Base-by-base conservation (phyloP, 2,888 invertebrate species). In the Sipha maydis region DNA sequence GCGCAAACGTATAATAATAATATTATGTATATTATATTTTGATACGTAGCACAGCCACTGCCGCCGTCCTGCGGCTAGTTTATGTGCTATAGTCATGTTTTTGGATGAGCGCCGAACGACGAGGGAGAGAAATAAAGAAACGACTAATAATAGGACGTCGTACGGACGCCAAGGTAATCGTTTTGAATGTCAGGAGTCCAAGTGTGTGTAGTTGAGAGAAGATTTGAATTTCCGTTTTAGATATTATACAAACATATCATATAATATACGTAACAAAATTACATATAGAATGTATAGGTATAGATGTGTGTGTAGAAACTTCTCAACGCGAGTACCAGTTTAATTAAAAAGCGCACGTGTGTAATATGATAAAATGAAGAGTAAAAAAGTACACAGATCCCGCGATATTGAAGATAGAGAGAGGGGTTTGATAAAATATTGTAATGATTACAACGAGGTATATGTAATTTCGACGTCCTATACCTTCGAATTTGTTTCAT, bases 181-280 rank as follows among this genome's bases (percentile, higher is more conserved):
- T 56, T 79, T 80, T 5, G 80, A 82, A 31, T 34, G 73, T 34
- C 73, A 73, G 19, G 19, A 73, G 73, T 69, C n/a, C 25, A 3
- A 21, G 61, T 25, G 21, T 48, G 69, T 3, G 28, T 17, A n/a
- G 38, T 67, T 67, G 3, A 31, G 19, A 83, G 69, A 69, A 25
- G 71, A 71, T 71, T 54, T 71, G 48, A 71, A 71, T 83, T 71
- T 73, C 54, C 73, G 73, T 56, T 73, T 73, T n/a, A 31, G 31
- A 54, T 14, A 21, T 80, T 14, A 21, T 80, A 82, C 11, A 67
- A 17, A 69, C 25, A 28, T n/a, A 28, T 69, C 28, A 28, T 69
- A n/a, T 69, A 69, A 9, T 69, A 8, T 69, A 69, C n/a, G 28
- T 8, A n/a, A 69, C 11, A 19, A 61, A 25, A 61, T 48, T 48